These are phyloP conservation scores for Neopipo cinnamomea DNA, from an alignment of 2,113 vertebrate genomes.

Conservation along the genomic window DNA sequence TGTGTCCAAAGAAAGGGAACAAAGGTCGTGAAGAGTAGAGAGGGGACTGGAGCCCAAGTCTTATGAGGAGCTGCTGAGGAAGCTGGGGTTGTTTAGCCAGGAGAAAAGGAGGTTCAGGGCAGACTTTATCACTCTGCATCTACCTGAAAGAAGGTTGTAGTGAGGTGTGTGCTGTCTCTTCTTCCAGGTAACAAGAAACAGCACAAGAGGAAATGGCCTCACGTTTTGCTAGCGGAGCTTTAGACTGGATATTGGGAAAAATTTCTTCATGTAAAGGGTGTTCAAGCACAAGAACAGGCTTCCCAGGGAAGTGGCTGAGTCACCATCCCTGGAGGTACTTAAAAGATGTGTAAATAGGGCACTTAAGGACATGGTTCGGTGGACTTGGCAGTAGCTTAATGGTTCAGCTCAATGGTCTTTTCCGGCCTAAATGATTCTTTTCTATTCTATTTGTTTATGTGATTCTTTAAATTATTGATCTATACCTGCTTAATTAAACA, in stretches of 20 bases:
- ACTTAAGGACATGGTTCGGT: not conserved
- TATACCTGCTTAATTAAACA: not conserved
- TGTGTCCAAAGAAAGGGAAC: not conserved
- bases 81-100: not conserved
- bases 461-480: not conserved
- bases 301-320: not conserved
- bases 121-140: not conserved
- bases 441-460: not conserved
- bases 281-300: not conserved
- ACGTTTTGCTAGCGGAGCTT: not conserved
- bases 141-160: not conserved
- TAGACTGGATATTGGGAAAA: not conserved
- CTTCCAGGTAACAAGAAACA: not conserved
- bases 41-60: not conserved
- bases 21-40: not conserved
- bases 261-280: not conserved
- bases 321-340: not conserved
- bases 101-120: not conserved
- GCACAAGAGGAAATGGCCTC: not conserved
- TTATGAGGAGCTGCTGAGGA: not conserved
- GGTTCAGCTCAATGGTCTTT: not conserved
- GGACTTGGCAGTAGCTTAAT: not conserved
- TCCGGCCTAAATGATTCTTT: not conserved
- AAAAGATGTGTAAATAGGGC: not conserved
- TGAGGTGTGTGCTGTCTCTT: not conserved